A percentile compares a stretch with the other conserved stretches of the same genome.
Conservation (phyloP, 2,797 vertebrate genomes). For the Anguilla anguilla region DNA sequence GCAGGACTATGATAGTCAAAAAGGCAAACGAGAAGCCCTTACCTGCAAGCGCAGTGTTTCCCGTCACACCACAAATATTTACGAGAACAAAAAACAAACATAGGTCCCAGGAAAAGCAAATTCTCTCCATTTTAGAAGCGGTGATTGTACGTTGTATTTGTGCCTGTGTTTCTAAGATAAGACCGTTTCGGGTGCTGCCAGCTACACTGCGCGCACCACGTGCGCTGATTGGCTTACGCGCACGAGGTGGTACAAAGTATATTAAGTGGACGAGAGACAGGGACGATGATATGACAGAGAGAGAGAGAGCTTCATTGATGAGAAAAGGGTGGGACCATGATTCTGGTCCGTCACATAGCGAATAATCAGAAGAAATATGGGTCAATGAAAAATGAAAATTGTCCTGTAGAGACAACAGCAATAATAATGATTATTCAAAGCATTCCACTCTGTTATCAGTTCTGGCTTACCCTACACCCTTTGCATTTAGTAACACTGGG, state of each 20-base stretch:
- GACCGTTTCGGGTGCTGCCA: conserved; percentile 68
- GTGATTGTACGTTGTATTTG: conserved; percentile 68
- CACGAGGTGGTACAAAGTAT: conserved; percentile 60
- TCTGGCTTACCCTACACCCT: not conserved
- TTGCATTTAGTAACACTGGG: not conserved
- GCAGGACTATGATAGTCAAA: conserved; percentile 33
- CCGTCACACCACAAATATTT: conserved; percentile 77
- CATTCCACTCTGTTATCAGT: not conserved
- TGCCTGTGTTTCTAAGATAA: conserved; percentile 66
- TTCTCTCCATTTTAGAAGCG: conserved; percentile 83
- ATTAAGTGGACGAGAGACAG: conserved; percentile 37
- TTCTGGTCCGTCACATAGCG: not conserved
- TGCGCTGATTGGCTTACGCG: conserved; percentile 78
- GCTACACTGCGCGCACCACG: conserved; percentile 64
- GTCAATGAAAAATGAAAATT: not conserved
- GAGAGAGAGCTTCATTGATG: conserved; percentile 47
- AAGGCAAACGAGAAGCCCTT: conserved; percentile 62
- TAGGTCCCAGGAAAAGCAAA: conserved; percentile 79
- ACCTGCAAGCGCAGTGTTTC: conserved; percentile 85
- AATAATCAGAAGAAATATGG: not conserved
- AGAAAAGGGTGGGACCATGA: conserved; percentile 34
- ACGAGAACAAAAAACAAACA: conserved; percentile 83
- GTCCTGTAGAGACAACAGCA: not conserved
- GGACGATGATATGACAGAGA: conserved; percentile 46
- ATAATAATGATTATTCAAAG: not conserved